Conservation (phyloP, 2,797 vertebrate species). For the Nannoperca australis region DNA sequence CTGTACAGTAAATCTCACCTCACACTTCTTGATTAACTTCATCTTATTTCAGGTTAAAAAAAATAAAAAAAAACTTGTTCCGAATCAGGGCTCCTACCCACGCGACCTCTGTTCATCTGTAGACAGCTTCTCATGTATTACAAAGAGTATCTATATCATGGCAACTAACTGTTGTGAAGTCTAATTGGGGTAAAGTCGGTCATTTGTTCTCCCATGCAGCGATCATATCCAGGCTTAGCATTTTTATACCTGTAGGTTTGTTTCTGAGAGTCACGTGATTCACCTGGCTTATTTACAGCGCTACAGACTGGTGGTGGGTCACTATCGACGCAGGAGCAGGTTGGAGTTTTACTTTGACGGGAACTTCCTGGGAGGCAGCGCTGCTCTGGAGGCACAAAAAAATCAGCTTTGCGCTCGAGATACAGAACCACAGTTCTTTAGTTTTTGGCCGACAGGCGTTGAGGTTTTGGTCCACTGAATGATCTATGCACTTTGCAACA, state of each 20-base stretch:
- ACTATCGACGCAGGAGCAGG: conserved; percentile 58
- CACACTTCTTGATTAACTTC: conserved; percentile 76
- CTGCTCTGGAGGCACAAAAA: conserved; percentile 15
- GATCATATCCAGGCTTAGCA: conserved; percentile 70
- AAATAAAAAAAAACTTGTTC: conserved; percentile 58
- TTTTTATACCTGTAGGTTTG: conserved; percentile 71
- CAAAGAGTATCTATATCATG: conserved; percentile 79
- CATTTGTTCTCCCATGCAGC: conserved; percentile 72
- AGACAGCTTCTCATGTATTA: conserved; percentile 76
- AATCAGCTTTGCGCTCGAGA: conserved; percentile 11
- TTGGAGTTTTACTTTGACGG: conserved; percentile 63
- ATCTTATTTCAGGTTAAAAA: conserved; percentile 78
- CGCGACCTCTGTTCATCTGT: conserved; percentile 73
- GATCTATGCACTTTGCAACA: conserved; percentile 79
- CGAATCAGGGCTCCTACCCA: conserved; percentile 81
- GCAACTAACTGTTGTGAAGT: conserved; percentile 81
- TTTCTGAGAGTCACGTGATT: conserved; percentile 66
- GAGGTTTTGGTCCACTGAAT: conserved; percentile 61
- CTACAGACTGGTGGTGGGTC: conserved; percentile 52
- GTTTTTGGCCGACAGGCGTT: background rate
- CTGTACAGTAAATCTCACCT: conserved; percentile 80
- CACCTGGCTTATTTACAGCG: conserved; percentile 62
- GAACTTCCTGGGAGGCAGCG: conserved; percentile 63
- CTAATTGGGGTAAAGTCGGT: conserved; percentile 76
- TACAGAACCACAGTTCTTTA: conserved; percentile 50